phyloP scores from a whole-genome alignment of 23 tunicate genomes.

The Trididemnum nubilum region DNA sequence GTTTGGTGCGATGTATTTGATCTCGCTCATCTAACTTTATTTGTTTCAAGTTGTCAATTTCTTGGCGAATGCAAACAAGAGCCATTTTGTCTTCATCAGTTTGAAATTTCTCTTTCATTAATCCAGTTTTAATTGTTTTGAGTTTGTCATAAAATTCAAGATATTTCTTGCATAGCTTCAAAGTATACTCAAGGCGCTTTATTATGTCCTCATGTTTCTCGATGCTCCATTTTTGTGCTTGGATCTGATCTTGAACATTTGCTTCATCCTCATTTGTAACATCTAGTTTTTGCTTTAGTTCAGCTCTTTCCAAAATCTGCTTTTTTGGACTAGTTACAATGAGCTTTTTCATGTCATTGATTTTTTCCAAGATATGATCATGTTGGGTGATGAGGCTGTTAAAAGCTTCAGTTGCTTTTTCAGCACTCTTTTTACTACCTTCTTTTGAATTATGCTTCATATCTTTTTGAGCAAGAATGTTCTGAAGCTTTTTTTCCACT shows the following conservation, averaged over 20 bases:
- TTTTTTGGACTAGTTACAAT: conserved; percentile 50
- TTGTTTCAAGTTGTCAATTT: conserved; percentile 37
- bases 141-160: conserved; percentile 22
- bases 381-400: background rate
- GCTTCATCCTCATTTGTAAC: conserved; percentile 18
- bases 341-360: conserved; percentile 7
- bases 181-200: conserved; percentile 18
- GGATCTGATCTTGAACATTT: conserved; percentile 1
- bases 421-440: conserved; percentile 17
- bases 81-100: background rate
- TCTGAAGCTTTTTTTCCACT: conserved; percentile 19
- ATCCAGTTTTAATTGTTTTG: conserved; percentile 3
- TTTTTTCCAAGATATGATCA: conserved; percentile 13
- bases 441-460: conserved; percentile 32
- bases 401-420: background rate
- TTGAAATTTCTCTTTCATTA: conserved; percentile 33
- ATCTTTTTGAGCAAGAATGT: background rate
- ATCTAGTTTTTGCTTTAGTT: conserved; percentile 9
- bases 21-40: conserved; percentile 18
- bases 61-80: conserved; percentile 8
- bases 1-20: conserved; percentile 41
- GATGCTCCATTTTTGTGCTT: conserved; percentile 14
- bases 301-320: conserved; percentile 13
- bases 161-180: conserved; percentile 7
- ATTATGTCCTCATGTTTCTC: conserved; percentile 19